Evolutionary conservation across 2,888 invertebrate species (phyloP).

Genomic region (Drosophila peninsularis): DNA sequence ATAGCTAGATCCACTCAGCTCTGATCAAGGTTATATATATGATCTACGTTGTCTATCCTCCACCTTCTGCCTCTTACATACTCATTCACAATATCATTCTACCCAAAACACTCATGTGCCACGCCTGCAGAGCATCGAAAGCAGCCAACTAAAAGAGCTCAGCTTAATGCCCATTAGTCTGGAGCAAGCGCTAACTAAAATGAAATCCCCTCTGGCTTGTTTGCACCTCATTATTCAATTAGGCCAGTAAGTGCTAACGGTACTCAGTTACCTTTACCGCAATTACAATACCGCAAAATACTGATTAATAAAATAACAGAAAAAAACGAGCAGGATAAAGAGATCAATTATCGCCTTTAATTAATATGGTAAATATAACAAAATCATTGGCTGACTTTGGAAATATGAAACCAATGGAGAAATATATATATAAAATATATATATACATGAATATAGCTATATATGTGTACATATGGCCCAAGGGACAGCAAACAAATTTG

Average conservation of each 20-base stretch:
- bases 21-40: no score
- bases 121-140: background rate
- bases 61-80: background rate
- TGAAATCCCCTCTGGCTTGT: background rate
- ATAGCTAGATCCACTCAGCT: no score
- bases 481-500: no score
- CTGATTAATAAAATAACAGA: background rate
- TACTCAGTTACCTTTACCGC: background rate
- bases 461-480: background rate
- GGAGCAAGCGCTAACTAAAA: background rate
- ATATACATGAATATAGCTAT: no score
- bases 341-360: background rate
- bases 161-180: background rate
- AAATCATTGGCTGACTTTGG: background rate
- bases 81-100: background rate
- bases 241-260: background rate
- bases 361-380: constrained; percentile 2
- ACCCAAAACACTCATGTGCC: background rate
- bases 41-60: no score
- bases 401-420: background rate
- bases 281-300: background rate
- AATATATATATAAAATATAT: background rate
- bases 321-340: background rate
- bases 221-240: constrained; percentile 3
- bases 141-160: background rate